Conservation (phyloP, 2,797 vertebrate species). For the Thalassophryne amazonica region DNA sequence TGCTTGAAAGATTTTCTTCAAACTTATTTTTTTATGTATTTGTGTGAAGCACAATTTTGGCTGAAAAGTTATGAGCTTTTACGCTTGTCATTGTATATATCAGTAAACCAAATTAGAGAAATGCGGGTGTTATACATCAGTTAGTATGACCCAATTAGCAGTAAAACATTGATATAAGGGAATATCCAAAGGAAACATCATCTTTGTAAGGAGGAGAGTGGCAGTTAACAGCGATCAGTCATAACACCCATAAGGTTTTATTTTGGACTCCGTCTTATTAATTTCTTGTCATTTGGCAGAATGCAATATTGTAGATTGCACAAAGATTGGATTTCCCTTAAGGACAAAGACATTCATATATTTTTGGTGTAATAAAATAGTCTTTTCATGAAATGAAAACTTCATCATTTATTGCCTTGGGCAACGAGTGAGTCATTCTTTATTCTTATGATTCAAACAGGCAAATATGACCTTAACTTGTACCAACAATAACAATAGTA, state of each 20-base stretch:
- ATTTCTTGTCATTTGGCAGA: constrained; percentile 14
- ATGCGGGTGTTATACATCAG: constrained; percentile 12
- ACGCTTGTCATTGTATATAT: constrained; percentile 12
- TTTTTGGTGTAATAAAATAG: constrained; percentile 4
- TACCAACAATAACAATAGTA: too few species aligned
- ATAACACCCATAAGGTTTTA: constrained; percentile 4
- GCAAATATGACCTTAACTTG: neutral
- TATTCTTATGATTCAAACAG: constrained; percentile 11
- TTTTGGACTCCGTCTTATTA: neutral
- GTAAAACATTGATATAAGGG: constrained; percentile 51
- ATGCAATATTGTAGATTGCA: constrained; percentile 12
- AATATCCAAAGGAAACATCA: constrained; percentile 28
- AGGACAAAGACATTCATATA: constrained; percentile 4
- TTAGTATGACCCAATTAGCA: constrained; percentile 54
- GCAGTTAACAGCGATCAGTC: constrained; percentile 6
- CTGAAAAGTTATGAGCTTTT: neutral
- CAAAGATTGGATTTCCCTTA: constrained; percentile 12
- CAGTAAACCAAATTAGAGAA: constrained; percentile 15
- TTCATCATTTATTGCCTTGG: constrained; percentile 13
- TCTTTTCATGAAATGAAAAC: constrained; percentile 15
- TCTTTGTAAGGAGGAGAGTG: constrained; percentile 12
- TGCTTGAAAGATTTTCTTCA: neutral
- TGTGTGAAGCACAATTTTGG: constrained; percentile 8
- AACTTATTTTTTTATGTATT: constrained; percentile 21
- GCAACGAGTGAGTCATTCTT: constrained; percentile 16